Base-by-base conservation (phyloP, 2,113 vertebrate species). In the Microcebus murinus region DNA sequence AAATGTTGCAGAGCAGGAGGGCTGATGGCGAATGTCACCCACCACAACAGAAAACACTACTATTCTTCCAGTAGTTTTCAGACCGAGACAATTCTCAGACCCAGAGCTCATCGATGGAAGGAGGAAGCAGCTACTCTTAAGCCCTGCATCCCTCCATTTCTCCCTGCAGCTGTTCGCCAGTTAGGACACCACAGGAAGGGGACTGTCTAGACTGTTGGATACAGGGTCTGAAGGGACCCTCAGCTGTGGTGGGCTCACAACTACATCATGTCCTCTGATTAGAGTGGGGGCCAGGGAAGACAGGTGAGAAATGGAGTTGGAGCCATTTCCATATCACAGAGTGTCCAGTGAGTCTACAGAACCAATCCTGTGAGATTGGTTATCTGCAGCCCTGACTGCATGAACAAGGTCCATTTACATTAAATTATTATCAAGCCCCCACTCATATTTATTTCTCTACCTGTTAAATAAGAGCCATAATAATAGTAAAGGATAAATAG, bases 341-440 rank as follows among this genome's bases (percentile, higher is more conserved):
- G 48, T 36, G 18, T 74, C 76, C 15, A 42, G 1, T 2, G 36
- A 39, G 55, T 63, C 27, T n/a, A 4, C 14, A 29, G 55, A 88
- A 27, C 2, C 14, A 23, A 5, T 27, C n/a, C 20, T 11, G 10
- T 0, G 21, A 55, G 11, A 42, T 5, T 21, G 59, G 14, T 7
- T 29, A 25, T 2, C 55, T 34, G 39, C 20, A 52, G 20, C 67
- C 14, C 42, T 45, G 10, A 10, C 6, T 82, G 76, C 23, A 36
- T 52, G 27, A n/a, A 65, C 25, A 65, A 82, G 61, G n/a, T 45
- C 29, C 11, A 65, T 45, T 36, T n/a, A 1, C 42, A 42, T 42
- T 42, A 42, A 42, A 42, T 42, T 27, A 20, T n/a, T 23, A 27
- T 23, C 50, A 74, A 89, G 29, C 9, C 77, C 17, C 29, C 29